phyloP scores from a whole-genome alignment of 2,888 invertebrate species.

The Drosophila yooni region DNA sequence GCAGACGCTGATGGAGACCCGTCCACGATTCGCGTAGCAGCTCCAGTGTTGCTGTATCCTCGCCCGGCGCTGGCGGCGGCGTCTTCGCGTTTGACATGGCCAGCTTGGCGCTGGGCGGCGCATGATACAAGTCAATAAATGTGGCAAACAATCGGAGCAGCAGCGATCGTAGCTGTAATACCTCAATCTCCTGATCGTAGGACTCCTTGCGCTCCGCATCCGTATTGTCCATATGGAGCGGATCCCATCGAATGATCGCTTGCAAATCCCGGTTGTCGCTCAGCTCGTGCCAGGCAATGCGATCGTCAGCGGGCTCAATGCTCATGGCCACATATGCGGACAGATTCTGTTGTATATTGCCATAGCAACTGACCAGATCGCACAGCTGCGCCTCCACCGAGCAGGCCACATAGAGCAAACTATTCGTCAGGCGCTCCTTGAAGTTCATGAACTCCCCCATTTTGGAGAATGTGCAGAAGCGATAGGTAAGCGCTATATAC shows the following conservation, averaged over 20 bases:
- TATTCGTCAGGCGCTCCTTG: constrained; percentile 91
- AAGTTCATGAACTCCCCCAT: constrained; percentile 95
- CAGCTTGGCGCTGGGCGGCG: constrained; percentile 45
- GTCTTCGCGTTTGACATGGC: constrained; percentile 21
- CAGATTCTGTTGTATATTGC: constrained; percentile 84
- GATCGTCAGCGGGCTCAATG: constrained; percentile 87
- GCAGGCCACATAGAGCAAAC: constrained; percentile 90
- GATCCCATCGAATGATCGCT: constrained; percentile 90
- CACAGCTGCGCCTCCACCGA: constrained; percentile 89
- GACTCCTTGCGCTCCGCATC: constrained; percentile 80
- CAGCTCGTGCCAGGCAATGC: constrained; percentile 87
- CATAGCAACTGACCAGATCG: constrained; percentile 87
- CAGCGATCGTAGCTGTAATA: constrained; percentile 82
- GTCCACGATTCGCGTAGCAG: constrained; percentile 82
- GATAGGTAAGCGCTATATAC: constrained; percentile 95
- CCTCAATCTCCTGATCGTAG: constrained; percentile 83
- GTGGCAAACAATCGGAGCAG: constrained; percentile 83
- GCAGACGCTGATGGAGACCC: constrained; percentile 81
- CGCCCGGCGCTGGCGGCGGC: constrained; percentile 26
- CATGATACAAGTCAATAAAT: constrained; percentile 83
- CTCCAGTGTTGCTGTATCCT: constrained; percentile 77
- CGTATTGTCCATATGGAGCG: constrained; percentile 84
- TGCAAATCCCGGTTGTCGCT: constrained; percentile 92
- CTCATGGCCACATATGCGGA: constrained; percentile 87
- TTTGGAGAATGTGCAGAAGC: constrained; percentile 97